Evolutionary conservation across 30 jellyfish, hydroid and myxozoan species (phyloP).

Genomic region (Cassiopea xamachana): DNA sequence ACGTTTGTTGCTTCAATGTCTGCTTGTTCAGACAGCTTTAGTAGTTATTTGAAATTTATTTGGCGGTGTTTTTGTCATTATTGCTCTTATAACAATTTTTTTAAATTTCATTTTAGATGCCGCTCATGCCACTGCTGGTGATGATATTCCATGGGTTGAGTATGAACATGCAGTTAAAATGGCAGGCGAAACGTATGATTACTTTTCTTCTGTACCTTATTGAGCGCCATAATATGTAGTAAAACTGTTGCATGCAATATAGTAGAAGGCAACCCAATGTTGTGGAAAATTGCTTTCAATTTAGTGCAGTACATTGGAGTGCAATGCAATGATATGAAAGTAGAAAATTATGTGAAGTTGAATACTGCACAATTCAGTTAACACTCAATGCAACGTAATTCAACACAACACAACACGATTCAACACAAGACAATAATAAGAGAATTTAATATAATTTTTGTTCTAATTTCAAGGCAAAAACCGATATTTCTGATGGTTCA

Average conservation of each 20-base stretch:
- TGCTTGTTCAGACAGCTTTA: neutral
- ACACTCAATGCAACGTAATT: neutral
- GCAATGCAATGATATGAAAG: too few relatives aligned
- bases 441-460: too few relatives aligned
- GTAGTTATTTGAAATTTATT: neutral
- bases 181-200: constrained; percentile 54
- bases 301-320: neutral
- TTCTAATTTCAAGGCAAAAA: constrained; percentile 67
- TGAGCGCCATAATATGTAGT: neutral
- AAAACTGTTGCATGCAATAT: neutral
- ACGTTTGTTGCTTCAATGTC: neutral
- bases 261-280: neutral
- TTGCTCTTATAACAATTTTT: neutral
- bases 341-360: neutral
- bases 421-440: neutral
- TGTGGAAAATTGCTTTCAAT: neutral
- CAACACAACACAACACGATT: neutral
- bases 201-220: neutral
- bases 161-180: constrained; percentile 71
- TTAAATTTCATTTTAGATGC: constrained; percentile 25
- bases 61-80: neutral
- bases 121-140: constrained; percentile 81
- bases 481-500: constrained; percentile 89
- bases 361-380: neutral
- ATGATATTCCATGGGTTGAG: constrained; percentile 78